Base-by-base conservation (phyloP, 2,888 invertebrate species). In the Malthinus seriepunctatus region DNA sequence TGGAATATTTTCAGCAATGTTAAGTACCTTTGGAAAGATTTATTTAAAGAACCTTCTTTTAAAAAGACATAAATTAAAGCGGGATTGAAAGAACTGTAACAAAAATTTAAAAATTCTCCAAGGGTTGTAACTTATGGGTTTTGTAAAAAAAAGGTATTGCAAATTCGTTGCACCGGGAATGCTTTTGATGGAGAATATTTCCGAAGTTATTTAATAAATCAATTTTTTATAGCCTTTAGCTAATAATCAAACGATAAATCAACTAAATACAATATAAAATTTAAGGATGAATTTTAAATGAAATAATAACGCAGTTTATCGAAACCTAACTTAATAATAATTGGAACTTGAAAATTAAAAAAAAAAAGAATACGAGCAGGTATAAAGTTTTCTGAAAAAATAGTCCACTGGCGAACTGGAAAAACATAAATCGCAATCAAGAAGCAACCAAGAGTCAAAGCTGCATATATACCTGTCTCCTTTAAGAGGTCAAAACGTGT, bases 401-500 rank as follows among this genome's bases (percentile, higher is more conserved):
- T 58, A 54, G 62, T 66, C 63, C 65, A 58, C 62, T 62, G 63
- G 64, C 51, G 57, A 39, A 56, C 60, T 56, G 63, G 60, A 58
- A 62, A 60, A 54, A 46, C 63, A 67, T 67, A 67, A 67, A 67
- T 67, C 61, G 67, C 65, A 67, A 67, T 67, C 67, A 67, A 65
- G 64, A 59, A 63, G 63, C 63, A 63, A 54, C 60, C 62, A 62
- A 54, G 59, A 64, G 62, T 66, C 64, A 64, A 58, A 64, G 61
- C 66, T 42, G 62, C 62, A 63, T 5, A 23, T 23, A 23, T 62
- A 57, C 61, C 59, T 61, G 64, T 64, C 66, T 59, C 59, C 62
- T 50, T 46, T 14, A 23, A 39, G 56, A 60, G 63, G 62, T 63
- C 63, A 63, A 55, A 62, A 57, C 60, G 66, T 66, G 66, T 66